phyloP scores from a whole-genome alignment of 2,113 vertebrate genomes.

The Anser brachyrhynchus region DNA sequence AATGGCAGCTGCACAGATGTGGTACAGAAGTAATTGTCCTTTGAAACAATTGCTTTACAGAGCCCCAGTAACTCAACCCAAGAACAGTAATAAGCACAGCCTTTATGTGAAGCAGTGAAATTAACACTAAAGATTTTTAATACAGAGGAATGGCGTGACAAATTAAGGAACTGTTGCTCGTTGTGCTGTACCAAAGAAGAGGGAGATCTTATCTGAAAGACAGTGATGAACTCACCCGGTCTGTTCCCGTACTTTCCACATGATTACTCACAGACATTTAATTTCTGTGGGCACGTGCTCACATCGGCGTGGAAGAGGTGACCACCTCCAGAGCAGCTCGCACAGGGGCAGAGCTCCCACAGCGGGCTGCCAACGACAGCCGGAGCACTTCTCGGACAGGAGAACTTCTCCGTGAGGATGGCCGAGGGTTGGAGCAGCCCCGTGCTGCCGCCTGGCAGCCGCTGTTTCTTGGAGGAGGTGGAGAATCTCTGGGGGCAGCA shows the following conservation, averaged over 20 bases:
- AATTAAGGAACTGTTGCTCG: background rate
- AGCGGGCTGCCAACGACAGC: background rate
- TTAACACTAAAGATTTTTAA: background rate
- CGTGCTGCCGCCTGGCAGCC: too few relatives aligned
- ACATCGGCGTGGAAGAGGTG: background rate
- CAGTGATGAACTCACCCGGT: background rate
- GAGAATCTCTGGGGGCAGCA: too few relatives aligned
- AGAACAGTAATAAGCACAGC: background rate
- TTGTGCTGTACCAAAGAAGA: background rate
- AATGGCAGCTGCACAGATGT: background rate
- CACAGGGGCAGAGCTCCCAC: too few relatives aligned
- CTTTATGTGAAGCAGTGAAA: background rate
- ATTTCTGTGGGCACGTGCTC: background rate
- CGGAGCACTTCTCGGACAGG: background rate
- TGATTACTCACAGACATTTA: background rate
- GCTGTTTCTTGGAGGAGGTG: too few relatives aligned
- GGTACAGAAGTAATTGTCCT: accelerated
- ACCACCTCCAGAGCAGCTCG: background rate
- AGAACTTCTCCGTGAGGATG: accelerated
- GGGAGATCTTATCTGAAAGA: background rate
- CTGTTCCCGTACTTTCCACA: background rate
- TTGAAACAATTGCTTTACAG: background rate
- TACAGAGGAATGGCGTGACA: background rate
- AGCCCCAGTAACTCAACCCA: background rate
- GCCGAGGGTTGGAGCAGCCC: background rate